These are phyloP conservation scores for Aselliscus stoliczkanus DNA, from an alignment of 2,797 vertebrate species.

Conservation along the genomic window DNA sequence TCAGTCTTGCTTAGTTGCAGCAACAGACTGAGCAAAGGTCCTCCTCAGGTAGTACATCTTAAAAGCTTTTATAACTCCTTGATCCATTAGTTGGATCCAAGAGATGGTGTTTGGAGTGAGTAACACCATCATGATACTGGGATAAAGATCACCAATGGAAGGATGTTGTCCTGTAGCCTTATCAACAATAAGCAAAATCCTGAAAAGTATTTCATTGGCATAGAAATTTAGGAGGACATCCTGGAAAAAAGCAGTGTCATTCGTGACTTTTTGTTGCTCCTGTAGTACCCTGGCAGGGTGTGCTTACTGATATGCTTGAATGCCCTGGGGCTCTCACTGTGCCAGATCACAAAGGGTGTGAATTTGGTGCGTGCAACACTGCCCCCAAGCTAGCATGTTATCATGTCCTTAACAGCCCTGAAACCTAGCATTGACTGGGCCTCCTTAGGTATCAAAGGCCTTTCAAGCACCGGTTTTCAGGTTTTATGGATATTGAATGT, in stretches of 20 bases:
- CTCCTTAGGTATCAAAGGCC: background rate
- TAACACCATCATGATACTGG: background rate
- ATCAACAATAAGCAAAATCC: background rate
- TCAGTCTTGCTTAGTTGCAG: background rate
- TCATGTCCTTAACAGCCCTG: background rate
- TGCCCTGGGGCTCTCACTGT: background rate
- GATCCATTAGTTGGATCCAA: background rate
- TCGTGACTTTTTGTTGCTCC: background rate
- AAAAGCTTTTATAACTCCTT: background rate
- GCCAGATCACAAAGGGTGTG: background rate
- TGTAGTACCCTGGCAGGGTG: background rate
- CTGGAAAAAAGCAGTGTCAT: background rate
- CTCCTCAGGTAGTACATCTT: background rate
- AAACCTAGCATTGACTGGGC: background rate
- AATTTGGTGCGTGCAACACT: background rate
- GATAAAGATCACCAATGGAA: background rate
- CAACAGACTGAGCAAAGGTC: background rate
- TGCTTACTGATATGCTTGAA: background rate
- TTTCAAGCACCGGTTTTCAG: background rate
- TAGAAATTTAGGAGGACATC: background rate
- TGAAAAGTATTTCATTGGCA: background rate
- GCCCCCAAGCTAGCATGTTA: background rate
- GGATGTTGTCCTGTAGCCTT: background rate
- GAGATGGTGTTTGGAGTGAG: background rate
- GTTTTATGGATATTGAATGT: background rate